Evolutionary conservation across 2,113 vertebrate species (phyloP).

Genomic region (Podarcis raffonei): DNA sequence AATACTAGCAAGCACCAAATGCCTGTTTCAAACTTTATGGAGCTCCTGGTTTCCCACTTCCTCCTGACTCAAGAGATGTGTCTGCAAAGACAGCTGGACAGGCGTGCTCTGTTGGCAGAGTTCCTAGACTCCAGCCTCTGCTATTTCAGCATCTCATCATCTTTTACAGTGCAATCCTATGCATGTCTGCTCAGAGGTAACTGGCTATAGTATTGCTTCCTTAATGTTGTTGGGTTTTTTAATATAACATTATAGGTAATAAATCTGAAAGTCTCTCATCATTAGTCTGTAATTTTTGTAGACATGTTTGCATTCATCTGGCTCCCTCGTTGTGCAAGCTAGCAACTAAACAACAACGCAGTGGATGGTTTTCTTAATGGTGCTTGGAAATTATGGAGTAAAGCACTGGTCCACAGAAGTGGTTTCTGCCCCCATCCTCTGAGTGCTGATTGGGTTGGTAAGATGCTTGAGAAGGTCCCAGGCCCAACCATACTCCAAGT

Average conservation of each 20-base stretch:
- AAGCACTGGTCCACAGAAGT: not conserved
- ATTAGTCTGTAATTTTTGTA: conserved; percentile 4
- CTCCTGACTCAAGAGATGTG: not conserved
- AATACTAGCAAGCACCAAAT: not conserved
- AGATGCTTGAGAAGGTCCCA: not conserved
- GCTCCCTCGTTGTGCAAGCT: not conserved
- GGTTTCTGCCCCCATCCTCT: not conserved
- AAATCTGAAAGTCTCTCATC: not conserved
- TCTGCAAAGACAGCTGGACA: not conserved
- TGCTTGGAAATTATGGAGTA: not conserved
- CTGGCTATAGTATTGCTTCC: not conserved
- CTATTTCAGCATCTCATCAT: not conserved
- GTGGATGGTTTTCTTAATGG: not conserved
- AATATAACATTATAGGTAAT: not conserved
- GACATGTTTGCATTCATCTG: not conserved
- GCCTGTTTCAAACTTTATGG: rapidly evolving
- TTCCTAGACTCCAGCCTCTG: not conserved
- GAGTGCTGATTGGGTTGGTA: not conserved
- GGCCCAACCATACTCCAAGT: not conserved
- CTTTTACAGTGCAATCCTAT: not conserved
- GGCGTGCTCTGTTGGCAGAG: not conserved
- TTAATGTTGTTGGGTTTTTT: not conserved
- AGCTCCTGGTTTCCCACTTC: rapidly evolving
- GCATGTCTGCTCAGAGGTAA: not conserved
- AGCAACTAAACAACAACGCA: not conserved